Conservation (phyloP, 2,113 vertebrate genomes). For the Nicator chloris region DNA sequence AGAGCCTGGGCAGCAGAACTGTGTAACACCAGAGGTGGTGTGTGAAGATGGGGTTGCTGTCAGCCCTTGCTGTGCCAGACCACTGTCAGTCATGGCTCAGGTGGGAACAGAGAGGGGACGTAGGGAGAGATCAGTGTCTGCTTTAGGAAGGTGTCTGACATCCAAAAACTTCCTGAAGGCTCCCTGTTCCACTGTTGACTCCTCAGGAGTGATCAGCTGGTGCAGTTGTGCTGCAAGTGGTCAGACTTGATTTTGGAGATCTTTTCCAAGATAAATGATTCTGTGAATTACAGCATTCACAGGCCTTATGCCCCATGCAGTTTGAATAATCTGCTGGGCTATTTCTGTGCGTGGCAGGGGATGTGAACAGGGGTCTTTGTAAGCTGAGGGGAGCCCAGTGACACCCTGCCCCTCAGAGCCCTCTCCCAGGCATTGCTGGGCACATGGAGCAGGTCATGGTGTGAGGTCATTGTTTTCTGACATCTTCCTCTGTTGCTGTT, state of each 20-base stretch:
- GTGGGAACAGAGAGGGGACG: fast-evolving
- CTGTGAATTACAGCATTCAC: neutral
- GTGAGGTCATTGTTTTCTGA: fast-evolving
- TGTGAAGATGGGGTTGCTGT: neutral
- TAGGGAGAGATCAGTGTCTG: neutral
- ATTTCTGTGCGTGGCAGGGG: fast-evolving
- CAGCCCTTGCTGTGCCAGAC: neutral
- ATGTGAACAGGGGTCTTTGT: neutral
- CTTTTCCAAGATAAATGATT: neutral
- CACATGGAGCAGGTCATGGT: fast-evolving
- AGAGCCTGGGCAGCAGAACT: neutral
- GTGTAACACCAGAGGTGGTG: neutral
- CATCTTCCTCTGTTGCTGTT: neutral
- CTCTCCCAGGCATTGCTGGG: fast-evolving
- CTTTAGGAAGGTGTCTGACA: neutral
- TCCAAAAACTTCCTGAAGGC: neutral
- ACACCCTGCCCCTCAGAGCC: fast-evolving
- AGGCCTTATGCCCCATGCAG: fast-evolving
- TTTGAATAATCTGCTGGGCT: neutral
- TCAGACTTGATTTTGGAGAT: neutral
- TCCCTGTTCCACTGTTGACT: neutral
- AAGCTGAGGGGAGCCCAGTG: neutral
- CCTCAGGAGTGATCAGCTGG: fast-evolving
- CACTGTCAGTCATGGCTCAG: fast-evolving
- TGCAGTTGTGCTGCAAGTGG: fast-evolving